phyloP scores from a whole-genome alignment of 2,797 vertebrate species.

The Mus spretus region DNA sequence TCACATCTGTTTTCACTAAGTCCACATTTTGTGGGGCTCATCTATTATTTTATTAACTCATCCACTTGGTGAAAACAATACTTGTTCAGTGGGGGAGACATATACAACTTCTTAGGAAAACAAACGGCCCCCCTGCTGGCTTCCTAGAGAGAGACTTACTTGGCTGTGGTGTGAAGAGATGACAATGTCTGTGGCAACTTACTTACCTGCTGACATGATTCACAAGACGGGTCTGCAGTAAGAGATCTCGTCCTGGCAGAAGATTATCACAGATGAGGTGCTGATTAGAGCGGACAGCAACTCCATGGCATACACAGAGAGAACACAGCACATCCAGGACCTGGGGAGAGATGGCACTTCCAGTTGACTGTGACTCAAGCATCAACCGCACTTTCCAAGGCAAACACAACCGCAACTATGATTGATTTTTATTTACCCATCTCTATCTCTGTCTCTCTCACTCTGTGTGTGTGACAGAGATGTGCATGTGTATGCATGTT shows the following conservation, averaged over 20 bases:
- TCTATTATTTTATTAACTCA: neutral
- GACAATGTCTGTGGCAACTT: neutral
- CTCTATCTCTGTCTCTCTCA: neutral
- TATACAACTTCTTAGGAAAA: neutral
- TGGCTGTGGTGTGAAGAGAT: too few species aligned
- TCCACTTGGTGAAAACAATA: neutral
- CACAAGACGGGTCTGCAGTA: constrained; percentile 96
- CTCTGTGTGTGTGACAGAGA: neutral
- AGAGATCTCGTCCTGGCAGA: constrained; percentile 95
- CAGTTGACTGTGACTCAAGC: neutral
- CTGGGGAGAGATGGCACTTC: constrained; percentile 83
- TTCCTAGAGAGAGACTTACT: neutral
- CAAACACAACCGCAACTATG: too few species aligned
- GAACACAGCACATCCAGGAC: constrained; percentile 97
- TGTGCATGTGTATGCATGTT: neutral
- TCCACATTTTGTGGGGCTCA: neutral
- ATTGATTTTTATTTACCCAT: neutral
- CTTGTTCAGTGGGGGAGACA: neutral
- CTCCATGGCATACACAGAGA: constrained; percentile 97
- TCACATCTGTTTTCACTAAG: neutral
- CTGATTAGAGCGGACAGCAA: constrained; percentile 97
- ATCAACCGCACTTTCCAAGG: neutral
- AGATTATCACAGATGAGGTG: constrained; percentile 98
- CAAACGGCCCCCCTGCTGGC: accelerated
- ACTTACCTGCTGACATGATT: constrained; percentile 98